phyloP scores from a whole-genome alignment of 2,797 vertebrate species.

The Clamator glandarius region DNA sequence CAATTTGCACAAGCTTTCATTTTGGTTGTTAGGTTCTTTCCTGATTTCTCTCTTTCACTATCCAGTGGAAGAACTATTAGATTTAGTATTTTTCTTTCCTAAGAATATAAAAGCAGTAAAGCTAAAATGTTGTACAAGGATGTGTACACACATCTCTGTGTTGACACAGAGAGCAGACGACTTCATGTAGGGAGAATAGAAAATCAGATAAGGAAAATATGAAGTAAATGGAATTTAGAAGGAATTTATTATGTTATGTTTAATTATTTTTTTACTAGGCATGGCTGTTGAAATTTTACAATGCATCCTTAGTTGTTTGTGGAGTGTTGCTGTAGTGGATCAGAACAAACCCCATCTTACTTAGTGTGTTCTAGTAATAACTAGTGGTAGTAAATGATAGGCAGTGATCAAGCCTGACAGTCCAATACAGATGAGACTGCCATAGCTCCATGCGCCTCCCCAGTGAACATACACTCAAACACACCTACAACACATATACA shows the following conservation, averaged over 20 bases:
- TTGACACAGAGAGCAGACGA: slow-evolving; percentile 36
- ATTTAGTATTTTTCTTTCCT: slow-evolving; percentile 11
- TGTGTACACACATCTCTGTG: neutral
- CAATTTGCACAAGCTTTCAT: neutral
- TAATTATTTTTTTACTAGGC: neutral
- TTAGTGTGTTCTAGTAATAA: too few relatives aligned
- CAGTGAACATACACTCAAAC: too few relatives aligned
- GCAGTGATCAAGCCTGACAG: too few relatives aligned
- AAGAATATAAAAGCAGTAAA: slow-evolving; percentile 18
- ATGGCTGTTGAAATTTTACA: neutral
- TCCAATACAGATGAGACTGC: too few relatives aligned
- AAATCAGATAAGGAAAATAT: slow-evolving; percentile 47
- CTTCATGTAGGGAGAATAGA: neutral
- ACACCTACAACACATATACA: too few relatives aligned
- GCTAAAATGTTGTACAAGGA: neutral
- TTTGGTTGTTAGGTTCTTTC: neutral
- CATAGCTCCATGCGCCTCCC: too few relatives aligned
- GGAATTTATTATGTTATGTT: slow-evolving; percentile 12
- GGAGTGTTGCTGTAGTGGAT: neutral
- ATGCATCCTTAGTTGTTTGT: neutral
- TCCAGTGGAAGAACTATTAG: neutral
- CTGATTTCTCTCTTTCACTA: neutral
- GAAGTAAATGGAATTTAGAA: slow-evolving; percentile 12
- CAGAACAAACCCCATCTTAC: too few relatives aligned
- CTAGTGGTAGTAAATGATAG: too few relatives aligned